Base-by-base conservation (phyloP, 2,113 vertebrate genomes). In the Sclerurus mexicanus region DNA sequence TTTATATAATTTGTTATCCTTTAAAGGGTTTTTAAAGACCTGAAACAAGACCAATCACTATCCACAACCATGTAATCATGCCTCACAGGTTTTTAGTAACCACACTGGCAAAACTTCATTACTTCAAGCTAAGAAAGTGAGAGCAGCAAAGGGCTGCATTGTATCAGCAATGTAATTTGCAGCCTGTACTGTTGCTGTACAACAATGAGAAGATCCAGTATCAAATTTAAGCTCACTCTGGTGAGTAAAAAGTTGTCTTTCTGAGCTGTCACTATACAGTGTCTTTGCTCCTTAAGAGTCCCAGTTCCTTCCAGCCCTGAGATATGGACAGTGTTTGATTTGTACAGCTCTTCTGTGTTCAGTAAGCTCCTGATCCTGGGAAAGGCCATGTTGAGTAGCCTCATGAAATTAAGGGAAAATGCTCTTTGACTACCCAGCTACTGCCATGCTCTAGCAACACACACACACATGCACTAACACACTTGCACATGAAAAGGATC, bases 401-500 rank as follows among this genome's bases (percentile, higher is more conserved):
- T 31, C 37, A 33, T 50, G 14, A 89, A 80, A 72, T 16, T 4
- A 77, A 42, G 12, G 12, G 24, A 58, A 86, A 75, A 50, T 50
- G 22, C 2, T 39, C 92, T 81, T 79, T 63, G 28, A 75, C 33
- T 52, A 9, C n/a, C 13, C 3, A 4, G 39, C 13, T 79, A 25
- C 14, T 19, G 19, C 20, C 50, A 6, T 47, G 11, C 62, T 78
- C 37, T 78, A 19, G 15, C 30, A 44, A 67, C 13, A 22, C 30
- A 60, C 44, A 44, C 44, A 30, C 0, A 0, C 15, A 21, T 19
- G 12, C 40, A 37, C 1, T 3, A 14, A 27, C 28, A 30, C 31
- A 40, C 0, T 0, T 1, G 2, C 12, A 15, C 8, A 37, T 0
- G 3, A 10, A 87, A 74, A 71, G 4, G 8, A 50, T 59, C 20